Evolutionary conservation across 2,113 vertebrate genomes (phyloP).

Genomic region (Hippocampus abdominalis): DNA sequence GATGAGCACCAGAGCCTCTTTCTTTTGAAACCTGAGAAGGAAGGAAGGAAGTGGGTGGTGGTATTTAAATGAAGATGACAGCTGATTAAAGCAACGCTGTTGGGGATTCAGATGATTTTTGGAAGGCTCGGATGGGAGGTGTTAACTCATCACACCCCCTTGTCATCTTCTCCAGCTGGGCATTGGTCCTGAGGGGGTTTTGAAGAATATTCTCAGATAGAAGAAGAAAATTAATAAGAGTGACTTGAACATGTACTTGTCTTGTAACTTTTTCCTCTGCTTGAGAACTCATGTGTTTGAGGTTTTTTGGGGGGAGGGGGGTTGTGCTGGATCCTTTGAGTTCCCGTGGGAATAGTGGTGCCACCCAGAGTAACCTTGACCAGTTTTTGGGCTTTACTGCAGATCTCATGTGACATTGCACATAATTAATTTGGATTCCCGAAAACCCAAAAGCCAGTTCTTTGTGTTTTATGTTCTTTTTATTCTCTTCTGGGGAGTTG

Average conservation of each 20-base stretch:
- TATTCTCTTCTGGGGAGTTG: constrained; percentile 36
- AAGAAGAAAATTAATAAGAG: background rate
- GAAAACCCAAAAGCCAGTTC: constrained; percentile 39
- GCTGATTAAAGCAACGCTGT: constrained; percentile 56
- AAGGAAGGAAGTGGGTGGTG: constrained; percentile 42
- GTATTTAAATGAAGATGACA: constrained; percentile 49
- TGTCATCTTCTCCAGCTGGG: constrained; percentile 47
- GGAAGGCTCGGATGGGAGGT: constrained; percentile 29
- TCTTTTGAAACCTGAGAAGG: constrained; percentile 57
- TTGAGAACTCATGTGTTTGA: constrained; percentile 18
- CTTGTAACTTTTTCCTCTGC: constrained; percentile 32
- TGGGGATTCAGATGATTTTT: constrained; percentile 38
- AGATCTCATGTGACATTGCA: constrained; percentile 56
- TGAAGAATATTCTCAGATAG: constrained; percentile 7
- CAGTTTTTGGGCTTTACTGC: constrained; percentile 43
- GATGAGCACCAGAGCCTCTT: constrained; percentile 55
- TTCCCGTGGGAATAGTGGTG: constrained; percentile 60
- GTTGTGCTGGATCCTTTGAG: constrained; percentile 32
- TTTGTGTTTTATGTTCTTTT: constrained; percentile 56
- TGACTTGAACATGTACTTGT: constrained; percentile 9
- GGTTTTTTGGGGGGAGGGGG: no score
- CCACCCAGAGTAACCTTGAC: constrained; percentile 25
- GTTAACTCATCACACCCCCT: constrained; percentile 44
- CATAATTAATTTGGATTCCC: constrained; percentile 66
- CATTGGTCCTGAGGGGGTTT: constrained; percentile 18